A percentile compares a stretch with the other conserved stretches of the same genome.
phyloP scores from a whole-genome alignment of 2,113 vertebrate genomes.

The Nothocercus nigrocapillus region DNA sequence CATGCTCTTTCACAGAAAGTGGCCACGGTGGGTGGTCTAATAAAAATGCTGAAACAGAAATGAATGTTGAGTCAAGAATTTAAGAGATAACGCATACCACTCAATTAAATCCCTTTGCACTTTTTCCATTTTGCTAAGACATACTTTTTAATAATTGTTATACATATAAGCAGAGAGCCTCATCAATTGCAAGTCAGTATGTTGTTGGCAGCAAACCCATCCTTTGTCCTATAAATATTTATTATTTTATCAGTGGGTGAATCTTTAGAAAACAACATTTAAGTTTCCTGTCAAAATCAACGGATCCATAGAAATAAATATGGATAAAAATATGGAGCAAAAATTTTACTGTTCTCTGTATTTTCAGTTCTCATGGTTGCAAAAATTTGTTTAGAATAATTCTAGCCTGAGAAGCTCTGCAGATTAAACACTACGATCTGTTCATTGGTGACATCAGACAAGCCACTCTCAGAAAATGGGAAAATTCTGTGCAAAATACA shows the following conservation, averaged over 20 bases:
- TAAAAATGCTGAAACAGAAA: not conserved
- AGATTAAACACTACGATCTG: not conserved
- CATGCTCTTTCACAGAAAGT: slow-evolving; percentile 5
- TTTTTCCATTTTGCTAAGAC: not conserved
- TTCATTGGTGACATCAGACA: not conserved
- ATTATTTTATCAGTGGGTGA: not conserved
- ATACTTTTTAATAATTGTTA: not conserved
- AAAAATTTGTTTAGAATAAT: not conserved
- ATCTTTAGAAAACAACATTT: not conserved
- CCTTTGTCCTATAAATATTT: not conserved
- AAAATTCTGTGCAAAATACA: not conserved
- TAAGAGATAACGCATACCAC: not conserved
- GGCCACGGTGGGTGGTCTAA: not conserved
- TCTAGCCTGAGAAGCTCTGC: not conserved
- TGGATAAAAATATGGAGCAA: not conserved
- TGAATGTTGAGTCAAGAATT: not conserved
- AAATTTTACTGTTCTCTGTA: not conserved
- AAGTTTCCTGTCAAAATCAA: not conserved
- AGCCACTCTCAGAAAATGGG: not conserved
- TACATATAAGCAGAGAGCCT: not conserved
- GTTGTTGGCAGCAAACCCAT: not conserved
- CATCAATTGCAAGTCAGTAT: not conserved
- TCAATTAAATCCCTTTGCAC: not conserved
- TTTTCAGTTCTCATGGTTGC: not conserved
- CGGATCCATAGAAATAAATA: not conserved